A percentile compares a stretch with the other conserved stretches of the same genome.
These are phyloP conservation scores for Latheticus oryzae DNA, from an alignment of 2,888 invertebrate genomes.

Conservation along the genomic window DNA sequence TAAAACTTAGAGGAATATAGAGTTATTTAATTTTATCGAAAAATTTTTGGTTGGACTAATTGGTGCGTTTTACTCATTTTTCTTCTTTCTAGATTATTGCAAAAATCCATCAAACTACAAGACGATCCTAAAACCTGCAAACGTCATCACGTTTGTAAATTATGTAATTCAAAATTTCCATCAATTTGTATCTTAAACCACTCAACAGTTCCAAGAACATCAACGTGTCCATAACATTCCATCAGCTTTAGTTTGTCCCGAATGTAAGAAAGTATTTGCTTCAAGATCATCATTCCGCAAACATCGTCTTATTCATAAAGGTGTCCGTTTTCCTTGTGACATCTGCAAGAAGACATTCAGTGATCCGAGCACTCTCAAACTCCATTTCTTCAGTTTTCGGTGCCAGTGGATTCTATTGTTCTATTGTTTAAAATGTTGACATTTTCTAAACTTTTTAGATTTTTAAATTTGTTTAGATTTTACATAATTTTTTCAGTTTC, in stretches of 20 bases:
- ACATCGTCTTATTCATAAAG: slow-evolving; percentile 6
- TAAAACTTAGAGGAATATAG: too few species aligned
- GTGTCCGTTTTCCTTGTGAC: too few species aligned
- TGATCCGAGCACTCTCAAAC: slow-evolving; percentile 46
- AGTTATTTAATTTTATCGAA: too few species aligned
- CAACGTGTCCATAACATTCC: slow-evolving; percentile 5
- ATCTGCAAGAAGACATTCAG: slow-evolving; percentile 46
- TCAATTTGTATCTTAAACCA: slow-evolving; percentile 16
- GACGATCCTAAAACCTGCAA: slow-evolving; percentile 49
- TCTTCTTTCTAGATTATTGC: slow-evolving; percentile 2
- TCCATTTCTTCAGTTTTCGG: too few species aligned
- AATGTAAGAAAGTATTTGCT: slow-evolving; percentile 5
- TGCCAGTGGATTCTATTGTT: too few species aligned
- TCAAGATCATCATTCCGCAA: slow-evolving; percentile 11
- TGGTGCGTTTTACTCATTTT: too few species aligned
- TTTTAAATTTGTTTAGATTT: too few species aligned
- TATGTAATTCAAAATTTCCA: slow-evolving; percentile 17
- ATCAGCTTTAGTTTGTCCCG: slow-evolving; percentile 2
- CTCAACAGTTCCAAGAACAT: too few species aligned
- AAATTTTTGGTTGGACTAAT: too few species aligned
- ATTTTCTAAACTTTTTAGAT: too few species aligned
- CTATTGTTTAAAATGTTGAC: too few species aligned
- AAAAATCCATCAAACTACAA: background rate
- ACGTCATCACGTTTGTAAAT: slow-evolving; percentile 67
- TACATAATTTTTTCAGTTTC: too few species aligned